phyloP scores from a whole-genome alignment of 1,140 invertebrate species.

The Pteromalus puparum region DNA sequence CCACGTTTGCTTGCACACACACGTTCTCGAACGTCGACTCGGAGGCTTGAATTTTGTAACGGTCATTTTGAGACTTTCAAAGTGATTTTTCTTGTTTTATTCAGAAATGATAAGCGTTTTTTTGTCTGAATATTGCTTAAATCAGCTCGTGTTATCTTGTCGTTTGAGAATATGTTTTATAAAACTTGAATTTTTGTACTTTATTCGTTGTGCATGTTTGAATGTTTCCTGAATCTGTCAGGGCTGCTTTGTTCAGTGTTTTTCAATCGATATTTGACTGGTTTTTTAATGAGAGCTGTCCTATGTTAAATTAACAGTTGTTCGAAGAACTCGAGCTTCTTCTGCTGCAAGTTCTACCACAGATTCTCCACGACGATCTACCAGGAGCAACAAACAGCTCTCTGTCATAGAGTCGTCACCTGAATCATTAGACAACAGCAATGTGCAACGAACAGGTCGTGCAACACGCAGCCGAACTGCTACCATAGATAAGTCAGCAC shows the following conservation, averaged over 20 bases:
- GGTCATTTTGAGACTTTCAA: constrained; percentile 25
- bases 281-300: no score
- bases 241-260: no score
- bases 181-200: no score
- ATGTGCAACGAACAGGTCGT: constrained; percentile 7
- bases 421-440: constrained; percentile 54
- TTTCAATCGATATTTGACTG: no score
- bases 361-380: constrained; percentile 61
- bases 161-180: no score
- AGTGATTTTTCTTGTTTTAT: background rate
- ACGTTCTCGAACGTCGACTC: background rate
- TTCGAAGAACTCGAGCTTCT: constrained; percentile 36
- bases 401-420: constrained; percentile 54
- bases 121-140: background rate
- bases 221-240: no score
- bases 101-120: background rate
- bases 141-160: background rate
- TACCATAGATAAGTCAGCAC: constrained; percentile 49
- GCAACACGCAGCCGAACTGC: constrained; percentile 47
- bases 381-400: constrained; percentile 56
- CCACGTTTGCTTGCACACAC: background rate
- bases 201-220: no score
- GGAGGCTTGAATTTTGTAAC: constrained; percentile 41
- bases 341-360: constrained; percentile 1
- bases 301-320: background rate